These are phyloP conservation scores for Cantharis lateralis DNA, from an alignment of 2,888 invertebrate genomes.

Conservation along the genomic window DNA sequence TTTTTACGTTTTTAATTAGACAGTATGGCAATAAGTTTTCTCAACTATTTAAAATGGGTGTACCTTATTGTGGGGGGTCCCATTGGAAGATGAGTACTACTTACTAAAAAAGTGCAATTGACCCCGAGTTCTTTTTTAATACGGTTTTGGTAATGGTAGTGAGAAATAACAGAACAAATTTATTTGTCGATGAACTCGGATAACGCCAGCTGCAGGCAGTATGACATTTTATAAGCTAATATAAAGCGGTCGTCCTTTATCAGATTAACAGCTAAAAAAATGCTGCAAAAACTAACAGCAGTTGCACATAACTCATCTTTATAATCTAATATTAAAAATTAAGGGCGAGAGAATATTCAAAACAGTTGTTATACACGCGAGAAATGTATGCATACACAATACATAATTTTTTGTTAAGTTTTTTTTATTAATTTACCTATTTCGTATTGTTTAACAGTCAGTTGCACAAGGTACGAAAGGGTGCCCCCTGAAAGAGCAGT, in stretches of 20 bases:
- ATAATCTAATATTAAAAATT: conserved; percentile 39
- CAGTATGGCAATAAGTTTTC: not conserved
- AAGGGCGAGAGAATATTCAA: conserved; percentile 24
- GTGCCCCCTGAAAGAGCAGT: not conserved
- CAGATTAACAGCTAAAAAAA: conserved; percentile 35
- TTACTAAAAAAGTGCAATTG: not conserved
- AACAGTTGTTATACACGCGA: conserved; percentile 19
- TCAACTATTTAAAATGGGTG: not conserved
- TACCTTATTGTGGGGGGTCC: not conserved
- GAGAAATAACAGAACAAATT: conserved; percentile 28
- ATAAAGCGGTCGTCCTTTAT: conserved; percentile 25
- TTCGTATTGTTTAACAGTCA: conserved; percentile 2
- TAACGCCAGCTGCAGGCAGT: conserved; percentile 36
- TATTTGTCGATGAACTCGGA: conserved; percentile 36
- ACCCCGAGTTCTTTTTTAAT: conserved; percentile 4
- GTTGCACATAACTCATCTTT: conserved; percentile 34
- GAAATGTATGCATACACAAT: conserved; percentile 13
- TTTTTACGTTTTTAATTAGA: not conserved
- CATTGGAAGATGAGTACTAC: not conserved
- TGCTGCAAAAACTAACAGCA: conserved; percentile 30
- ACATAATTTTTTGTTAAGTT: conserved; percentile 7
- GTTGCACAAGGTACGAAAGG: not conserved
- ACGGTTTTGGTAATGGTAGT: conserved; percentile 12
- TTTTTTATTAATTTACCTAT: conserved; percentile 16
- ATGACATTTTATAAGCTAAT: conserved; percentile 33